phyloP scores from a whole-genome alignment of 2,797 vertebrate species.

The Labroides dimidiatus region DNA sequence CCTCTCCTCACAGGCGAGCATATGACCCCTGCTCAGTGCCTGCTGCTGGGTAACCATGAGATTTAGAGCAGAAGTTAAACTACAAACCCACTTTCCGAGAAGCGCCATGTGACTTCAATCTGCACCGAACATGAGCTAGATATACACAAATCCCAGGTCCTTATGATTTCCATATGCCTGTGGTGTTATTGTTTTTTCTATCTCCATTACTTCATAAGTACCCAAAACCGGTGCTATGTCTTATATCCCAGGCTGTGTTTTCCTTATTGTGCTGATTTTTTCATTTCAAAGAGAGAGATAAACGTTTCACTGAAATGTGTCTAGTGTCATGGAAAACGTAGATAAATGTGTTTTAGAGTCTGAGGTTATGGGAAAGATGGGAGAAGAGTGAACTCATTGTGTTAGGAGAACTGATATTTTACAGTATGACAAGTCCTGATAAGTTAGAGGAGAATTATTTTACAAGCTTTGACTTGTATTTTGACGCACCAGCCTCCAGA shows the following conservation, averaged over 20 bases:
- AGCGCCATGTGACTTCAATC: constrained; percentile 79
- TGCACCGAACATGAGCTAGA: constrained; percentile 77
- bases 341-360: constrained; percentile 43
- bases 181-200: constrained; percentile 79
- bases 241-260: constrained; percentile 53
- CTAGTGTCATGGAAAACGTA: constrained; percentile 52
- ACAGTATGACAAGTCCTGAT: constrained; percentile 27
- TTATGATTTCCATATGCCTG: constrained; percentile 86
- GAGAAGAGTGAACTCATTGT: constrained; percentile 29
- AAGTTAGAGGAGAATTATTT: constrained; percentile 38
- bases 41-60: constrained; percentile 71
- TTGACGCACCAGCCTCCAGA: constrained; percentile 41
- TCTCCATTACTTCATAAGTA: constrained; percentile 76
- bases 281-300: constrained; percentile 62
- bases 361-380: constrained; percentile 40
- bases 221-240: constrained; percentile 49
- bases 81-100: constrained; percentile 67
- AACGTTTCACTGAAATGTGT: constrained; percentile 56
- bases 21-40: constrained; percentile 66
- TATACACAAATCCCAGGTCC: constrained; percentile 69
- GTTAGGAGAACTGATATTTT: constrained; percentile 28
- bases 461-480: constrained; percentile 44
- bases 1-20: constrained; percentile 52
- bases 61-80: constrained; percentile 72
- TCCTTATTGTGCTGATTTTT: constrained; percentile 41